Base-by-base conservation (phyloP, 2,888 invertebrate genomes). In the Sarcophaga rosellei region DNA sequence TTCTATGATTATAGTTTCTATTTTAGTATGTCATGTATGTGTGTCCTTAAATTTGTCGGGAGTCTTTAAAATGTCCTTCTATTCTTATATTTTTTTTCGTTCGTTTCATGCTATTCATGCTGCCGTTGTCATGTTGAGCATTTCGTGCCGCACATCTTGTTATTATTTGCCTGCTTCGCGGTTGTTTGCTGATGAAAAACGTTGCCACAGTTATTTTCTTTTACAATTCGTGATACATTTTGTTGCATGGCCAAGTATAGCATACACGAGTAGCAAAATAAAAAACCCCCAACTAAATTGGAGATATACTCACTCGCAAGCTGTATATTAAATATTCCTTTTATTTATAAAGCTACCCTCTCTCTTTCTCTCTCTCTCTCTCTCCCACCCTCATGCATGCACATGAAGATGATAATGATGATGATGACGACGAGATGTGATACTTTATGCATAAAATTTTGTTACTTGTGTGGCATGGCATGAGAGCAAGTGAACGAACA, bases 161-260 rank as follows among this genome's bases (percentile, higher is more conserved):
- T 78, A 73, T n/a, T 84, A 84, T 84, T 74, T 69, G 61, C 61
- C 73, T 74, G 77, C 53, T 81, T 53, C 17, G 5, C 53, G 15
- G 17, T 5, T 53, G 53, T 53, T 53, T 74, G 66, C 65, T 81
- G 66, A 86, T 78, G 70, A 80, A 81, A 78, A 81, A 78, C 81
- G 65, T 81, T 84, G 78, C 74, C 78, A 66, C 65, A 80, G 65
- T 76, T 76, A 76, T 82, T 73, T 79, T 73, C 20, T 45, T 35
- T 45, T 45, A n/a, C 44, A 17, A 53, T 21, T 53, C 3, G 70
- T 21, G 45, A 75, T 57, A 77, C 81, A 68, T 25, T 63, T 23
- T 23, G 53, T 66, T 23, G 45, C 15, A 62, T 53, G 45, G 15
- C 21, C 47, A 25, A 47, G 8, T 23, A 15, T 11, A 20, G 47